Percentiles rank a stretch among this genome's conserved stretches.
These are phyloP conservation scores for Meriones psammophilus DNA, from an alignment of 2,797 vertebrate genomes.

Conservation along the genomic window DNA sequence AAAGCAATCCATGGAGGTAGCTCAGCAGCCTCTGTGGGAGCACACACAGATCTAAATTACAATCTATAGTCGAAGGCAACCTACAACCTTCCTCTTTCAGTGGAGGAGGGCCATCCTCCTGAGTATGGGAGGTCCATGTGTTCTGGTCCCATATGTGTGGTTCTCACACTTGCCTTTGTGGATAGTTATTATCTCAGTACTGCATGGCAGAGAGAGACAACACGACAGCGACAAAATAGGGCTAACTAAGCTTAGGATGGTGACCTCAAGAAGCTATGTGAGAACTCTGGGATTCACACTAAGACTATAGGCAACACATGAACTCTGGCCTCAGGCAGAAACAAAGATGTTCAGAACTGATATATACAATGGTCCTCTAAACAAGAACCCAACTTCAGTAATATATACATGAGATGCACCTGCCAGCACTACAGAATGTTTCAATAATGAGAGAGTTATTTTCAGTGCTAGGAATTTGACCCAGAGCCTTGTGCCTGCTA, in stretches of 20 bases:
- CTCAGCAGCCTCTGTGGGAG: too few relatives aligned
- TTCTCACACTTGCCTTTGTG: background rate
- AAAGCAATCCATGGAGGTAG: background rate
- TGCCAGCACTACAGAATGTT: background rate
- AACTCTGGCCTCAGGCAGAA: background rate
- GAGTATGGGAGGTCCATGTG: rapidly evolving
- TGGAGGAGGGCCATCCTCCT: background rate
- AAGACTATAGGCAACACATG: rapidly evolving
- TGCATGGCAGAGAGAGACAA: too few relatives aligned
- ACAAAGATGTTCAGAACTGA: too few relatives aligned
- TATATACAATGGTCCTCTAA: too few relatives aligned
- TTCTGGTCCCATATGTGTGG: background rate
- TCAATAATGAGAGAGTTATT: background rate
- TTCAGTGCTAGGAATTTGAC: background rate
- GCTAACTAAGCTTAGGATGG: too few relatives aligned
- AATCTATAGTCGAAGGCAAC: background rate
- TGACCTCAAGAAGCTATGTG: too few relatives aligned
- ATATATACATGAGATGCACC: background rate
- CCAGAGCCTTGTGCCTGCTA: background rate
- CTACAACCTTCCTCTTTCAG: background rate
- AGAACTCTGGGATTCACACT: rapidly evolving
- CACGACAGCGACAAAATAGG: background rate
- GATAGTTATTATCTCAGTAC: background rate
- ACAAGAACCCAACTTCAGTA: background rate
- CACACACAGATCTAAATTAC: background rate